Evolutionary conservation across 2,113 vertebrate species (phyloP).

Genomic region (Otis tarda): DNA sequence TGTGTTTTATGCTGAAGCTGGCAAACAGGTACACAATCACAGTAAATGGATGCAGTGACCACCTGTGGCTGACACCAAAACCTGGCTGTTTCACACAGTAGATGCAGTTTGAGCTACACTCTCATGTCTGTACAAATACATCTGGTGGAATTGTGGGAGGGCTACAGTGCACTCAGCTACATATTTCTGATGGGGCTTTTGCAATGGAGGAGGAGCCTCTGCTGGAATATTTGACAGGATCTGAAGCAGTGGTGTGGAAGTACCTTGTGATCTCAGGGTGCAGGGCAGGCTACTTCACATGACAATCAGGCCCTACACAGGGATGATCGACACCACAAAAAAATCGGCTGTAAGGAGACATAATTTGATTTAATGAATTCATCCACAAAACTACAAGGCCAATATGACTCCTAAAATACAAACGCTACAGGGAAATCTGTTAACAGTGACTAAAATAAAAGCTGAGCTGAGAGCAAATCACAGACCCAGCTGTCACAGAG

Average conservation of each 20-base stretch:
- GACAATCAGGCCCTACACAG: not conserved
- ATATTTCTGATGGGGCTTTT: not conserved
- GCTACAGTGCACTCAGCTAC: not conserved
- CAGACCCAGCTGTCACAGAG: not conserved
- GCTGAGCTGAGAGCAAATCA: not conserved
- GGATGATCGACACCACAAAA: not conserved
- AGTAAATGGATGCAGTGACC: not conserved
- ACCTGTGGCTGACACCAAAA: not conserved
- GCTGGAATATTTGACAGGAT: not conserved
- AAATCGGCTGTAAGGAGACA: not conserved
- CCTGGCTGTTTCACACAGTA: not conserved
- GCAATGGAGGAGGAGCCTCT: not conserved
- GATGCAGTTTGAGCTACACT: not conserved
- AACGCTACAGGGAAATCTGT: not conserved
- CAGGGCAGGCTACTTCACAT: not conserved
- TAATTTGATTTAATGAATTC: slow-evolving; percentile 2
- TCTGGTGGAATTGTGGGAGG: not conserved
- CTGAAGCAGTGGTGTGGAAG: not conserved
- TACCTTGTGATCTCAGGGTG: not conserved
- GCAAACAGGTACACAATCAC: slow-evolving; percentile 9
- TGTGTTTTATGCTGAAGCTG: not conserved
- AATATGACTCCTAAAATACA: not conserved
- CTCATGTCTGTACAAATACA: not conserved
- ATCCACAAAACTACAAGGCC: not conserved
- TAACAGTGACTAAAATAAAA: slow-evolving; percentile 9